A percentile compares a stretch with the other conserved stretches of the same genome.
phyloP scores from a whole-genome alignment of 2,113 vertebrate genomes.

The Podarcis cretensis region DNA sequence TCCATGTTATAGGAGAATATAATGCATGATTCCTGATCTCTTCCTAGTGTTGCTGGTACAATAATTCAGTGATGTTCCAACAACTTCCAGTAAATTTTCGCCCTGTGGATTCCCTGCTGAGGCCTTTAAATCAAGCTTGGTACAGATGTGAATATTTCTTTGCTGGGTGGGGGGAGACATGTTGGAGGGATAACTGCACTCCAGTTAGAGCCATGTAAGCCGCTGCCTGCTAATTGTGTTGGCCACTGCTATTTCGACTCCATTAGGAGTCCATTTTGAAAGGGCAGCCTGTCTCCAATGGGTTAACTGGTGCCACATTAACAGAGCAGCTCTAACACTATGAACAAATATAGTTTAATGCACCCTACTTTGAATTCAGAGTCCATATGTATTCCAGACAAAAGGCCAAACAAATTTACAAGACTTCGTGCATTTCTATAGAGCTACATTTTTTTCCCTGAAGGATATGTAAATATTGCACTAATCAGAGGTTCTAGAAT shows the following conservation, averaged over 20 bases:
- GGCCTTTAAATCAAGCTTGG: conserved; percentile 57
- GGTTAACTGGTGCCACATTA: conserved; percentile 73
- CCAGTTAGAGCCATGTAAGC: conserved; percentile 39
- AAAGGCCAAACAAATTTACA: conserved; percentile 95
- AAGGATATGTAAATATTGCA: conserved; percentile 94
- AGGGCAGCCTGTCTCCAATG: conserved; percentile 57
- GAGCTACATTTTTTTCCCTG: conserved; percentile 82
- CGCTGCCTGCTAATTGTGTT: conserved; percentile 61
- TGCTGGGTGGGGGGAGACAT: conserved; percentile 39
- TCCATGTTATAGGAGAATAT: conserved; percentile 17
- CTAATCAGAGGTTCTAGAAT: conserved; percentile 95
- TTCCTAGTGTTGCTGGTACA: conserved; percentile 43
- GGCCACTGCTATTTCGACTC: conserved; percentile 31
- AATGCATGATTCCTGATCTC: conserved; percentile 37
- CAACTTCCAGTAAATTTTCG: conserved; percentile 66
- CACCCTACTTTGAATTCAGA: conserved; percentile 74
- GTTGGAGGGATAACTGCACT: conserved; percentile 49
- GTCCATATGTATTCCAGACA: conserved; percentile 82
- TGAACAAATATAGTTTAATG: conserved; percentile 71
- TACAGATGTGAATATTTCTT: conserved; percentile 52
- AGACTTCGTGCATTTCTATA: conserved; percentile 87
- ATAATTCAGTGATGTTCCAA: conserved; percentile 37
- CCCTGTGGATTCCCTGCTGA: conserved; percentile 47
- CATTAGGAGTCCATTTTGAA: conserved; percentile 57
- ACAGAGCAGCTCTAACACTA: conserved; percentile 59